Conservation (phyloP, 2,888 invertebrate species). For the Tribolium freemani region DNA sequence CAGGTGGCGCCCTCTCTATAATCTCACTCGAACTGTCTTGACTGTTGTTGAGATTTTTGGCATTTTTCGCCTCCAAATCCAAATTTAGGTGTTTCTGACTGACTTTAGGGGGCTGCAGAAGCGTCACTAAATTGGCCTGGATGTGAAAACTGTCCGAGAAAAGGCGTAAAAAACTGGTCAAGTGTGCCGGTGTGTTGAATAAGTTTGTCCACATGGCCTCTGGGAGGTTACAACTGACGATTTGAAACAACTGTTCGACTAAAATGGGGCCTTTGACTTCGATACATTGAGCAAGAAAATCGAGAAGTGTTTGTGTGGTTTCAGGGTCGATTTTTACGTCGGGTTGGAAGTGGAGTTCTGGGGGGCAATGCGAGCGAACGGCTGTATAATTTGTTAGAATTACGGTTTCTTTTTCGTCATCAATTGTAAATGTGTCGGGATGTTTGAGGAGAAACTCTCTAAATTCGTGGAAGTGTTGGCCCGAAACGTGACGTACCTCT, state of each 20-base stretch:
- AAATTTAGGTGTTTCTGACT: slow-evolving; percentile 67
- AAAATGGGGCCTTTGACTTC: slow-evolving; percentile 82
- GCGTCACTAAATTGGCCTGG: slow-evolving; percentile 89
- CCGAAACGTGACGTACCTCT: slow-evolving; percentile 96
- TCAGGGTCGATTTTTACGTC: slow-evolving; percentile 86
- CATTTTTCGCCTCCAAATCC: slow-evolving; percentile 57
- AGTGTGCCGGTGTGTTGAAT: slow-evolving; percentile 91
- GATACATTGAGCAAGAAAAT: slow-evolving; percentile 85
- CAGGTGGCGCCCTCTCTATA: slow-evolving; percentile 18
- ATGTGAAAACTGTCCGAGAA: slow-evolving; percentile 96
- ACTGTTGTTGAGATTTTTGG: slow-evolving; percentile 52
- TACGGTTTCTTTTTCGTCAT: slow-evolving; percentile 85
- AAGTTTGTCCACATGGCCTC: slow-evolving; percentile 80
- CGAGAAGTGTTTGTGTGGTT: slow-evolving; percentile 84
- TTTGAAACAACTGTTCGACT: slow-evolving; percentile 89
- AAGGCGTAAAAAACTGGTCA: slow-evolving; percentile 91
- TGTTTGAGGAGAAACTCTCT: slow-evolving; percentile 87
- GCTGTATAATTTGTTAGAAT: slow-evolving; percentile 74
- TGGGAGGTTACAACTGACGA: slow-evolving; percentile 76
- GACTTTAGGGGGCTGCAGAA: slow-evolving; percentile 83
- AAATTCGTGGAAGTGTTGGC: slow-evolving; percentile 94
- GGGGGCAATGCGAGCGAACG: slow-evolving; percentile 72
- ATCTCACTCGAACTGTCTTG: slow-evolving; percentile 50
- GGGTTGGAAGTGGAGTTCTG: slow-evolving; percentile 79
- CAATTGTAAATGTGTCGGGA: slow-evolving; percentile 87